Evolutionary conservation across 1,140 invertebrate genomes (phyloP).

Genomic region (Danaus plexippus): DNA sequence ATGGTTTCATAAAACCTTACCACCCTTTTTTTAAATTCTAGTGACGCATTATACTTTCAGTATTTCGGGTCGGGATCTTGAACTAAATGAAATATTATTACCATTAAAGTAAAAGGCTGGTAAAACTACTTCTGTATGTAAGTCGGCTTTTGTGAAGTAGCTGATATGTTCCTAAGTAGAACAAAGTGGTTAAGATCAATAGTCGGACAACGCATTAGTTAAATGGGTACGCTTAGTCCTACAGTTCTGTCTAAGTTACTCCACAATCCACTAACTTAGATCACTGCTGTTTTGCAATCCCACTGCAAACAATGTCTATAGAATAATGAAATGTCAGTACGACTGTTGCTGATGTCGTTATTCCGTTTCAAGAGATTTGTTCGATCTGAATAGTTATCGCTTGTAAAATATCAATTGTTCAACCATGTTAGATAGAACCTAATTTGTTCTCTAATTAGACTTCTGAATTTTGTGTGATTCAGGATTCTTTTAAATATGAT

Average conservation of each 20-base stretch:
- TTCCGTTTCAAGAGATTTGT: conserved; percentile 4
- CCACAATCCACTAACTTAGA: conserved; percentile 59
- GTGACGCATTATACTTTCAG: no score
- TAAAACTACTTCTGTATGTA: conserved; percentile 1
- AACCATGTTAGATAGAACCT: no score
- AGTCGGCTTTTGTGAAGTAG: conserved; percentile 39
- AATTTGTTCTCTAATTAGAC: no score
- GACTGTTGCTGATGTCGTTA: conserved; percentile 23
- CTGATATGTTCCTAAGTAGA: conserved; percentile 55
- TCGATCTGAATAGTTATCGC: no score
- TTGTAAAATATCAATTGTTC: no score
- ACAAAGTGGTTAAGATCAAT: conserved; percentile 64
- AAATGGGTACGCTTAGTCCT: conserved; percentile 60
- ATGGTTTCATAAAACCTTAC: no score
- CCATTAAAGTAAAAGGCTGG: background rate
- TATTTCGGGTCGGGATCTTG: no score
- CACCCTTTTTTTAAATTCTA: no score
- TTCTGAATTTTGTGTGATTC: no score
- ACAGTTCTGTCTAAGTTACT: conserved; percentile 56
- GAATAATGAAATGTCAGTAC: conserved; percentile 42
- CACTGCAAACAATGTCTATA: conserved; percentile 48
- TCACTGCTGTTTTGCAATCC: conserved; percentile 49
- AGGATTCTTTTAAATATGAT: no score
- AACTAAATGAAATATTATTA: no score
- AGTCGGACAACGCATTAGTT: conserved; percentile 67